A percentile compares a stretch with the other conserved stretches of the same genome.
Conservation (phyloP, 2,888 invertebrate species). For the Poecilobothrus nobilitatus region DNA sequence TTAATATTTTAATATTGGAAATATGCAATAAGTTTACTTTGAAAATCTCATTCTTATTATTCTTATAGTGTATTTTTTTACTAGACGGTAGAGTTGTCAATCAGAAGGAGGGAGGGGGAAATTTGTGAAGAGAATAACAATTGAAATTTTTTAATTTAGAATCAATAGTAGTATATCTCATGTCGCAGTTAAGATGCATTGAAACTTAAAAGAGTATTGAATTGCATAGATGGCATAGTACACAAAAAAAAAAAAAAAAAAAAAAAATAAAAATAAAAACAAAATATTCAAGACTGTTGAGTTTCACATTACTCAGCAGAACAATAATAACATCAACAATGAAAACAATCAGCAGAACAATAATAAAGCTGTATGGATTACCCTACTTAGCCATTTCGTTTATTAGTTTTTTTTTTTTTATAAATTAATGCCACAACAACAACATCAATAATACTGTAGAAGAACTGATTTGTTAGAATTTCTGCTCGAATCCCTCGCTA, state of each 20-base stretch:
- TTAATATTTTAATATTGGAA: no score
- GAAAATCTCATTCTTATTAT: no score
- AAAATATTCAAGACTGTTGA: not conserved
- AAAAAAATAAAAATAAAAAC: not conserved
- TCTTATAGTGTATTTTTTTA: no score
- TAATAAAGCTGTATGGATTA: not conserved
- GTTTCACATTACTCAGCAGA: not conserved
- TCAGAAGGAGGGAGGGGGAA: no score
- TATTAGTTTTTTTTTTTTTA: not conserved
- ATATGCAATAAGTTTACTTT: no score
- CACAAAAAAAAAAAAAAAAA: no score
- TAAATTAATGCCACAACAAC: not conserved
- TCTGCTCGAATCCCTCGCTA: not conserved
- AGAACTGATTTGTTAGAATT: not conserved
- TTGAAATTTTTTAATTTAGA: no score
- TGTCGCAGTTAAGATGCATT: not conserved
- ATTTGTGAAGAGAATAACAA: no score
- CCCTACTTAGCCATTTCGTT: not conserved
- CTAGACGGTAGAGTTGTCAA: no score
- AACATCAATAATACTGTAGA: not conserved
- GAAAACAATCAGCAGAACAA: not conserved
- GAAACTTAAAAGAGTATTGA: not conserved
- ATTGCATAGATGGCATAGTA: not conserved
- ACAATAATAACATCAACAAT: not conserved
- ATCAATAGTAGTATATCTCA: no score